phyloP scores from a whole-genome alignment of 2,797 vertebrate species.

The Strix occidentalis region DNA sequence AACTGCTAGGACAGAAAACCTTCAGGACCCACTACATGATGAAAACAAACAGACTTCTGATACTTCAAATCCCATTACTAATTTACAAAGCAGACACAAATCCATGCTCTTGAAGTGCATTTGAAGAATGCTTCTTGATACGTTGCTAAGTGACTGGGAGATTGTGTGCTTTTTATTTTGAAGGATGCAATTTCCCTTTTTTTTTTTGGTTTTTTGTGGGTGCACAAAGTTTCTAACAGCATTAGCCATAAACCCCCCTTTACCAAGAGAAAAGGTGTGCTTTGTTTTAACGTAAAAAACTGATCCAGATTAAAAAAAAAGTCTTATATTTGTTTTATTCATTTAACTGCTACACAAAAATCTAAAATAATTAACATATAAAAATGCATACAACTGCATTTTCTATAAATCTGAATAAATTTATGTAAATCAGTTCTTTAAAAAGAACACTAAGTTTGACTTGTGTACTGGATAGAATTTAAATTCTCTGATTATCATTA shows the following conservation, averaged over 20 bases:
- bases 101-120: background rate
- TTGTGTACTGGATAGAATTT: background rate
- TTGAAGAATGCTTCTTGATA: background rate
- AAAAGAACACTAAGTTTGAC: background rate
- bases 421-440: background rate
- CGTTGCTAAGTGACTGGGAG: background rate
- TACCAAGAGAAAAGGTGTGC: background rate
- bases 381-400: background rate
- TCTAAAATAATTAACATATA: background rate
- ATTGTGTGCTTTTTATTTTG: background rate
- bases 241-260: background rate
- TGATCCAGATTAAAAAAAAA: background rate
- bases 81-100: slow-evolving; percentile 13
- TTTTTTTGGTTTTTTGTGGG: background rate
- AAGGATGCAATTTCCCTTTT: background rate
- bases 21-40: background rate
- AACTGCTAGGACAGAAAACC: background rate
- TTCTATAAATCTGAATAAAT: background rate
- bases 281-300: background rate
- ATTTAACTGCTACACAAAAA: background rate
- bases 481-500: background rate
- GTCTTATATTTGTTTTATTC: background rate
- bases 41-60: background rate
- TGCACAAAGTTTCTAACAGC: background rate
- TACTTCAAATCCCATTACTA: slow-evolving; percentile 36